A percentile compares a stretch with the other conserved stretches of the same genome.
Conservation (phyloP, 1,140 invertebrate genomes). For the Aphelenchoides fujianensis region DNA sequence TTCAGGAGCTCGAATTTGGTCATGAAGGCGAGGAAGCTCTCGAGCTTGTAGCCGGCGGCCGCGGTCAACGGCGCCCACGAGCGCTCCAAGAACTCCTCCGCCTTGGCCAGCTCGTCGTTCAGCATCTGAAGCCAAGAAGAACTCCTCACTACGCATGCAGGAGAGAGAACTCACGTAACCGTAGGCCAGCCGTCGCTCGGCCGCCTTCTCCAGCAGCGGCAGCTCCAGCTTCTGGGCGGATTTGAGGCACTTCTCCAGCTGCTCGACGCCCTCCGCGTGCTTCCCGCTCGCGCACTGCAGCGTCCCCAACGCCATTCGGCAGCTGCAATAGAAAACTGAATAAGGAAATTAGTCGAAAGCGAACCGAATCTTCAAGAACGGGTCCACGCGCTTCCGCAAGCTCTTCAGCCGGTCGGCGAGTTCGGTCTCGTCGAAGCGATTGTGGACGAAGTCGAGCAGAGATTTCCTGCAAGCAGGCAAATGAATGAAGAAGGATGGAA, state of each 20-base stretch:
- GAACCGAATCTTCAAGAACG: constrained; percentile 3
- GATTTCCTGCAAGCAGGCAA: not conserved
- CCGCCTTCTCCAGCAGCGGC: not conserved
- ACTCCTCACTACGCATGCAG: no score
- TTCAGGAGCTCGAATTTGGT: constrained; percentile 16
- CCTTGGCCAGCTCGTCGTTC: not conserved
- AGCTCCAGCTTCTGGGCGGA: constrained; percentile 7
- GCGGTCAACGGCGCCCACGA: not conserved
- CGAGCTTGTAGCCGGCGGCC: not conserved
- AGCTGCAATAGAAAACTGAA: not conserved
- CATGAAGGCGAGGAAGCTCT: constrained; percentile 10
- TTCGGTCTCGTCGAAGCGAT: constrained; percentile 13
- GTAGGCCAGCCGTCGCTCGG: not conserved
- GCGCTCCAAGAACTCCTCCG: not conserved
- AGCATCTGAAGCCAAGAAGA: constrained; percentile 2
- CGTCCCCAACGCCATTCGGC: constrained; percentile 14
- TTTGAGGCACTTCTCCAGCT: not conserved
- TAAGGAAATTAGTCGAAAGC: constrained; percentile 6
- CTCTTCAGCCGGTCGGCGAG: not conserved
- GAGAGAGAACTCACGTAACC: constrained; percentile 15
- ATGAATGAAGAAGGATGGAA: not conserved
- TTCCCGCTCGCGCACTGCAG: constrained; percentile 4
- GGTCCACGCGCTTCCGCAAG: constrained; percentile 8
- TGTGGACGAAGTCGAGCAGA: constrained; percentile 1
- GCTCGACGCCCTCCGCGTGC: not conserved